Base-by-base conservation (phyloP, 1,140 invertebrate genomes). In the Dendrolimus punctatus region DNA sequence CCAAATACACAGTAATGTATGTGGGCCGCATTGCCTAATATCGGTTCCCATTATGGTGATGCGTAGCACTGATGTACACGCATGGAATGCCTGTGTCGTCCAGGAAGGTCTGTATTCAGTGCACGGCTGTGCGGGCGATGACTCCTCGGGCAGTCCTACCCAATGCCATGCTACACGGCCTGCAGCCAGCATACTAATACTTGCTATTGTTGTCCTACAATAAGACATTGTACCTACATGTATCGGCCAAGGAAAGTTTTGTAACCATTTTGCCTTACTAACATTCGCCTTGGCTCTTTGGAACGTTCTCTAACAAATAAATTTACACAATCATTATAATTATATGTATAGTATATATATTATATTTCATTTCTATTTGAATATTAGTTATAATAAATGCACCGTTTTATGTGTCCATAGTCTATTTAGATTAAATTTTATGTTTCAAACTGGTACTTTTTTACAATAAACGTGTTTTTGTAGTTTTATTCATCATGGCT, bases 171-270 rank as follows among this genome's bases (percentile, higher is more conserved):
- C 71, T 62, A 60, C 49, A 45, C 59, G 49, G 57, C 52, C 54
- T 52, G 60, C 62, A 64, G 59, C 57, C 56, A 47, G 82, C 76
- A 85, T 85, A 84, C 73, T 82, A 85, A 85, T 85, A 66, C 48
- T 58, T 10, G 38, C 66, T 68, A 70, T 75, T 80, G 76, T 74
- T 58, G 57, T 42, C 54, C 58, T 58, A 48, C 67, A 68, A 51
- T 66, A 39, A 4, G 10, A 37, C n/a, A 58, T 63, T 60, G 60
- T 58, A 62, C 60, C 62, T 53, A 60, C 63, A 58, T 62, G 65
- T 64, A 66, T 64, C 61, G 66, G 53, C 70, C 65, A 74, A 74
- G 68, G 73, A 77, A 73, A 76, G 68, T 80, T 78, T 81, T 76
- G 76, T 80, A 80, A 79, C 66, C 68, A 64, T 69, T 81, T 80